A percentile compares a stretch with the other conserved stretches of the same genome.
These are phyloP conservation scores for Phalanger gymnotis DNA, from an alignment of 2,797 vertebrate species.

Conservation along the genomic window DNA sequence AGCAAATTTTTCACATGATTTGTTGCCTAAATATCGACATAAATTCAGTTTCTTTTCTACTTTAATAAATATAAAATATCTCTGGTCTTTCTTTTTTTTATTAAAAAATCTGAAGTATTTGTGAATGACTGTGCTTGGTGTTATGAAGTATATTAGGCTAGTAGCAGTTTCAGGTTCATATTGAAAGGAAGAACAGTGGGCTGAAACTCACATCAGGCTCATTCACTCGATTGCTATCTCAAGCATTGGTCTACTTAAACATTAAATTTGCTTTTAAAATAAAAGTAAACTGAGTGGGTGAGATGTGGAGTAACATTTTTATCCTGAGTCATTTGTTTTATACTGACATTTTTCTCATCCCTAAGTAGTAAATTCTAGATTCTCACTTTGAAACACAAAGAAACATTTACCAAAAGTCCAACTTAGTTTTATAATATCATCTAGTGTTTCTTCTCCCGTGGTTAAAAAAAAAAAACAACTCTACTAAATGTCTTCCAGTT, in stretches of 20 bases:
- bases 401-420: constrained; percentile 57
- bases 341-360: constrained; percentile 62
- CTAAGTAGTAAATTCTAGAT: constrained; percentile 63
- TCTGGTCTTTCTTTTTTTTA: constrained; percentile 36
- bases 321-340: constrained; percentile 68
- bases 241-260: constrained; percentile 54
- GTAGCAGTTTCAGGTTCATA: constrained; percentile 25
- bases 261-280: constrained; percentile 40
- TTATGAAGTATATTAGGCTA: constrained; percentile 22
- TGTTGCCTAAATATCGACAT: constrained; percentile 15
- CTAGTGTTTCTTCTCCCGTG: constrained; percentile 51
- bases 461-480: constrained; percentile 34
- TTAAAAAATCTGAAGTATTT: constrained; percentile 36
- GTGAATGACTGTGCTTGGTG: constrained; percentile 16
- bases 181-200: not conserved
- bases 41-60: constrained; percentile 10
- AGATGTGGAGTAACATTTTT: constrained; percentile 52
- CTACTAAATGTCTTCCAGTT: constrained; percentile 16
- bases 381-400: constrained; percentile 69
- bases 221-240: constrained; percentile 35
- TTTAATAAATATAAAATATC: not conserved
- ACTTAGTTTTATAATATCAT: constrained; percentile 48
- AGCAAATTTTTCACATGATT: not conserved
- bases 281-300: constrained; percentile 44
- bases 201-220: constrained; percentile 17